Evolutionary conservation across 2,888 invertebrate genomes (phyloP), one percentile per base, ranked within the genome.

Genomic region (Thyatira batis): DNA sequence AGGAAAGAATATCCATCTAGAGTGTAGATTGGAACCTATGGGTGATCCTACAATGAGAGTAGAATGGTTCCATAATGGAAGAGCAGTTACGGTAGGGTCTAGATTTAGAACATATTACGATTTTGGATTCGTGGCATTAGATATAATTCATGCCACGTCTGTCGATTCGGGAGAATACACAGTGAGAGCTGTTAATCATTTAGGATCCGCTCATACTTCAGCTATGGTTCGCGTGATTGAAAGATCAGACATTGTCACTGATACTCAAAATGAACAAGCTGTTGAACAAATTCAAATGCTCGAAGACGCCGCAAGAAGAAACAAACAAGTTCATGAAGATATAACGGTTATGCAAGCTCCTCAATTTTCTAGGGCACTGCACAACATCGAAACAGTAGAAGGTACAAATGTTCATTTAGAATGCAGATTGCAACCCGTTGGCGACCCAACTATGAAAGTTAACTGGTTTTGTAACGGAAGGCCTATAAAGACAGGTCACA

Each of bases 381-480:
- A 97, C 79, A 98, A 97, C 74, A 95, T 97, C 67, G 97, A 98
- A 85, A 97, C 97, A 0, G 93, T 97, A 53, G 98, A 98, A 88
- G 95, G 97, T 45, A 97, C 97, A 0, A 98, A 98, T 77, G 96
- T 98, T 10, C 98, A 98, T 79, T 93, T 98, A 81, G 98, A 98
- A 89, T 97, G 97, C 77, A 95, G 98, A 57, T 92, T 98, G 55
- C 97, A 97, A 80, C 98, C 98, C 1, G 96, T 98, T 48, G 97
- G 97, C 20, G 98, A 98, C 84, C 94, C 96, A n/a, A 95, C 95
- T 5, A 97, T 98, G 97, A 95, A 94, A 80, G 96, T 98, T 52
- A 98, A 98, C 64, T 99, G 99, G 99, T 97, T 97, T 82, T 97
- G 97, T 56, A 98, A 99, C 82, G 99, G 98, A 20, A 94, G 95